These are phyloP conservation scores for Hypena proboscidalis DNA, from an alignment of 2,888 invertebrate genomes.

Conservation along the genomic window DNA sequence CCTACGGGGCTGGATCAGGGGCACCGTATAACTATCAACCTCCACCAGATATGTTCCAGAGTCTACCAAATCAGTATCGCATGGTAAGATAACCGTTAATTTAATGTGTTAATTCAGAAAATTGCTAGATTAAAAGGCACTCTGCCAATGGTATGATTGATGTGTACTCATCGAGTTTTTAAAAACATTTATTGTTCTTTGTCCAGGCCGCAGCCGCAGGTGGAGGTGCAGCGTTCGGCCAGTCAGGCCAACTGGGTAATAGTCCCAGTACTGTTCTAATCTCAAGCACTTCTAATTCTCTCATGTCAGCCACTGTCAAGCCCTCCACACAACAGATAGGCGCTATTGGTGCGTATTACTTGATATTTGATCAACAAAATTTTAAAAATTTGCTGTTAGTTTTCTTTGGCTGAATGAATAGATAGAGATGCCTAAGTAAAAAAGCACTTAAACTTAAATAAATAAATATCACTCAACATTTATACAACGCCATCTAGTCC, in stretches of 20 bases:
- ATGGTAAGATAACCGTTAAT: slow-evolving; percentile 79
- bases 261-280: slow-evolving; percentile 95
- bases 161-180: too few species aligned
- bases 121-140: too few species aligned
- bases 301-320: slow-evolving; percentile 95
- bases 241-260: slow-evolving; percentile 91
- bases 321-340: slow-evolving; percentile 93
- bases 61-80: slow-evolving; percentile 77
- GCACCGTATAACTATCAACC: slow-evolving; percentile 92
- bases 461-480: too few species aligned
- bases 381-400: too few species aligned
- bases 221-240: slow-evolving; percentile 90
- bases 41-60: slow-evolving; percentile 85
- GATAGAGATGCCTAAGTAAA: too few species aligned
- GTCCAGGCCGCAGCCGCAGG: slow-evolving; percentile 80
- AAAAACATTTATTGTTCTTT: slow-evolving; percentile 19
- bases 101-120: too few species aligned
- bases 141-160: too few species aligned
- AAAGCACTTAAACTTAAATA: too few species aligned
- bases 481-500: too few species aligned
- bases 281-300: slow-evolving; percentile 93
- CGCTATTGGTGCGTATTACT: slow-evolving; percentile 89
- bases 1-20: slow-evolving; percentile 88
- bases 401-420: too few species aligned
- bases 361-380: too few species aligned